Evolutionary conservation across 2,113 vertebrate species (phyloP).

Genomic region (Sitta europaea): DNA sequence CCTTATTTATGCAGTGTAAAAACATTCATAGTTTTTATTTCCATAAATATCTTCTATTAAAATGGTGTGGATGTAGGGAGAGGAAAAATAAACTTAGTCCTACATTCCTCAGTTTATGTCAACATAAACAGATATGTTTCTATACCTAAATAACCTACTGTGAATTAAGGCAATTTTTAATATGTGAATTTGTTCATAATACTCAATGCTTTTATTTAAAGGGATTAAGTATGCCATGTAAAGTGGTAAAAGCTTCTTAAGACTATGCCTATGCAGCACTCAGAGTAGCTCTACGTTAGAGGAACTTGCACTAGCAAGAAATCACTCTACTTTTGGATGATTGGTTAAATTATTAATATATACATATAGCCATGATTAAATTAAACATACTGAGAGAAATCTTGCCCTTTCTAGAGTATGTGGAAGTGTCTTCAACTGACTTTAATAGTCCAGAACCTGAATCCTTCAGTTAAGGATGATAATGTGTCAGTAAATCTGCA

Average conservation of each 20-base stretch:
- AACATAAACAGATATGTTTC: not conserved
- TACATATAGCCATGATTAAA: not conserved
- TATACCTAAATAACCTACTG: not conserved
- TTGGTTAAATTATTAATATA: not conserved
- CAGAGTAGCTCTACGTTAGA: not conserved
- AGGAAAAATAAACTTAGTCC: not conserved
- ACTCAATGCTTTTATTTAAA: not conserved
- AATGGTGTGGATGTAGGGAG: rapidly evolving
- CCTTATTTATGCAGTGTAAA: not conserved
- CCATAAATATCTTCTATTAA: not conserved
- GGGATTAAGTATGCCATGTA: not conserved
- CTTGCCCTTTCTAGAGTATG: not conserved
- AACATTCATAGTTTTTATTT: not conserved
- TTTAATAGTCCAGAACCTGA: not conserved
- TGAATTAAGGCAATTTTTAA: not conserved
- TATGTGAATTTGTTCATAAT: not conserved
- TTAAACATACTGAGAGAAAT: not conserved
- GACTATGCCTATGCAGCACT: not conserved
- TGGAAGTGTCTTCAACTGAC: not conserved
- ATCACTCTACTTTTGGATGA: not conserved
- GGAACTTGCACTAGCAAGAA: not conserved
- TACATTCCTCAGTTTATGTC: not conserved
- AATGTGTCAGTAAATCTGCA: not conserved
- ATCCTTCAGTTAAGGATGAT: not conserved
- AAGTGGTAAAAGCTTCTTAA: not conserved